Percentiles rank a stretch among this genome's conserved stretches.
Evolutionary conservation across 1,140 invertebrate genomes (phyloP).

Genomic region (Meloidogyne floridensis): DNA sequence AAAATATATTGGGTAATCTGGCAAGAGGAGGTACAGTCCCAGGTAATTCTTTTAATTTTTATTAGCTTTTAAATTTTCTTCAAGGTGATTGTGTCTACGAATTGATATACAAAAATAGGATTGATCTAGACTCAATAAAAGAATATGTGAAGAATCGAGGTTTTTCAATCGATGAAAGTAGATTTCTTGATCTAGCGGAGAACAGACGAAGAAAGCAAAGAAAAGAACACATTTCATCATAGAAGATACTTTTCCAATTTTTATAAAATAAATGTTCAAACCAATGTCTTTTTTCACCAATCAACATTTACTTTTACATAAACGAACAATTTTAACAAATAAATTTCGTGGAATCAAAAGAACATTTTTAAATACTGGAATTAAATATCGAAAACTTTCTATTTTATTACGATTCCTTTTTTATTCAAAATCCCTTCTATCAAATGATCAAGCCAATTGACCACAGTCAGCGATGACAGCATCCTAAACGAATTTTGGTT

Average conservation of each 20-base stretch:
- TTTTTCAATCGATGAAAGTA: not conserved
- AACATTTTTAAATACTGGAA: not conserved
- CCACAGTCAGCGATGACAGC: slow-evolving; percentile 48
- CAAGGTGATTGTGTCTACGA: not conserved
- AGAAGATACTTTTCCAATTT: not conserved
- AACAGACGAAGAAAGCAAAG: not conserved
- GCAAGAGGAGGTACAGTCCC: not conserved
- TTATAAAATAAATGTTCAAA: too few relatives aligned
- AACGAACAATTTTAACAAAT: not conserved
- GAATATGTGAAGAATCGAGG: not conserved
- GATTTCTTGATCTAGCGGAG: not conserved
- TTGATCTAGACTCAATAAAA: not conserved
- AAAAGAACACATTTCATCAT: not conserved
- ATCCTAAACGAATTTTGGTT: slow-evolving; percentile 19
- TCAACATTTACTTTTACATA: not conserved
- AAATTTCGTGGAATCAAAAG: not conserved
- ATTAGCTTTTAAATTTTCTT: not conserved
- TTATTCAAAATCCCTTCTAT: not conserved
- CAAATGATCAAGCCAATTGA: slow-evolving; percentile 20
- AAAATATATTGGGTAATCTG: not conserved
- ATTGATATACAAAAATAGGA: not conserved
- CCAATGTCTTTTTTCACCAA: too few relatives aligned
- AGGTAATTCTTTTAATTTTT: not conserved
- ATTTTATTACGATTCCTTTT: not conserved
- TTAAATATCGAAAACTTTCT: not conserved